Evolutionary conservation across 2,797 vertebrate genomes (phyloP), one percentile per base, ranked within the genome.

Genomic region (Rallus crepitans): DNA sequence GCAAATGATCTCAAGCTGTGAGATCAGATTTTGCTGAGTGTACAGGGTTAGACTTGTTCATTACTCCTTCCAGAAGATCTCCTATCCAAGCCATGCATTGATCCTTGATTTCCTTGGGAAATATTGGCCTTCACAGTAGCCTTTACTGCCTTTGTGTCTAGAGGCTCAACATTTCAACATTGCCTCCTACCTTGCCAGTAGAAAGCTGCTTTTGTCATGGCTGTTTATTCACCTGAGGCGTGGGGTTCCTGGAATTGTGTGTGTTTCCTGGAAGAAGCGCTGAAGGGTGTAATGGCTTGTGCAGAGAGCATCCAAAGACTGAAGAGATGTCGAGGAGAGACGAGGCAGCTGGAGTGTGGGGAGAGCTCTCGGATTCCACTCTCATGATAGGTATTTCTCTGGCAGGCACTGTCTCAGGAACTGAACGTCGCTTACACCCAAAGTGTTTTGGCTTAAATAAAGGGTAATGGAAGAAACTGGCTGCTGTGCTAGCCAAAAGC

Each of bases 1-100:
- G 94, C 52, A 17, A 92, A 63, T 96, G 93, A 96, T 71, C 94
- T 97, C 96, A 96, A 92, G 82, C 89, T 65, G 57, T 72, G 87
- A 91, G 93, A 96, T 96, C 96, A 84, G 94, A 70, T 97, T 97
- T 72, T 96, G 96, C 93, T 94, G 92, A 96, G 89, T 93, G 20
- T 15, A 60, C 87, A 91, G 47, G 63, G 42, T 60, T 52, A 61
- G 82, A 25, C 72, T 61, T 47, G 69, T 72, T 82, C 84, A 1
- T 66, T 78, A 28, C 82, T 88, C 82, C 78, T 48, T 89, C 93
- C 94, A 96, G 79, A 71, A 91, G 65, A 25, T 86, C 85, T 79
- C 40, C 82, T 79, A 19, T 92, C 65, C 91, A 20, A 78, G 40
- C 84, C 83, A 27, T 87, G 93, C 90, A 15, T 65, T 20, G 90